Percentiles rank a stretch among this genome's conserved stretches.
These are phyloP conservation scores for Busseola fusca DNA, from an alignment of 2,888 invertebrate species.

Conservation along the genomic window DNA sequence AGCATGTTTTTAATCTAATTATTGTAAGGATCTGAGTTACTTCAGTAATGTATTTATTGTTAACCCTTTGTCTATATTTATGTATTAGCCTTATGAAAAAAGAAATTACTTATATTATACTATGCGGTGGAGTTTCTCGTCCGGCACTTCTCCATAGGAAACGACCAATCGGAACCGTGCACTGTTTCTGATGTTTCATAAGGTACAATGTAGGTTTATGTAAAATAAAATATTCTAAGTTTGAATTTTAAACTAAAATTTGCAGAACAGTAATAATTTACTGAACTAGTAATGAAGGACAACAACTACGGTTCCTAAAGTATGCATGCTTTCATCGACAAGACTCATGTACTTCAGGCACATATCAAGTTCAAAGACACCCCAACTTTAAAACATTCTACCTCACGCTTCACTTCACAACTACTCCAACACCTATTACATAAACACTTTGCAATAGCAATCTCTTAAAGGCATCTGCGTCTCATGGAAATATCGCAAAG, in stretches of 20 bases:
- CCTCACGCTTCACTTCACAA: conserved; percentile 34
- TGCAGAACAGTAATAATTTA: not conserved
- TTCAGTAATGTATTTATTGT: not conserved
- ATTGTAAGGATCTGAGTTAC: not conserved
- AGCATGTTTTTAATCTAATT: too few species aligned
- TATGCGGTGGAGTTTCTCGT: too few species aligned
- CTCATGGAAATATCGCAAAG: conserved; percentile 81
- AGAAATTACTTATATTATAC: too few species aligned
- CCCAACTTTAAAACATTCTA: conserved; percentile 19
- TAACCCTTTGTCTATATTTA: too few species aligned
- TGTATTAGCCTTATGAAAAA: not conserved
- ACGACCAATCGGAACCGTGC: too few species aligned
- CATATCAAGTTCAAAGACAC: conserved; percentile 23
- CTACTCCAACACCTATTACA: conserved; percentile 50
- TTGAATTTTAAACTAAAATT: not conserved
- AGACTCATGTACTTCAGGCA: conserved; percentile 1
- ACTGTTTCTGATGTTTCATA: too few species aligned
- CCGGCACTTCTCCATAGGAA: too few species aligned
- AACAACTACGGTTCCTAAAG: not conserved
- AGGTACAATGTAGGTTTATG: too few species aligned
- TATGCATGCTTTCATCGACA: not conserved
- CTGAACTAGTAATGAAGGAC: too few species aligned
- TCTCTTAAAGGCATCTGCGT: conserved; percentile 64
- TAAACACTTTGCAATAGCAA: conserved; percentile 60
- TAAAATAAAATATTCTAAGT: too few species aligned